A percentile compares a stretch with the other conserved stretches of the same genome.
These are phyloP conservation scores for Philereme vetulata DNA, from an alignment of 2,888 invertebrate genomes.

Conservation along the genomic window DNA sequence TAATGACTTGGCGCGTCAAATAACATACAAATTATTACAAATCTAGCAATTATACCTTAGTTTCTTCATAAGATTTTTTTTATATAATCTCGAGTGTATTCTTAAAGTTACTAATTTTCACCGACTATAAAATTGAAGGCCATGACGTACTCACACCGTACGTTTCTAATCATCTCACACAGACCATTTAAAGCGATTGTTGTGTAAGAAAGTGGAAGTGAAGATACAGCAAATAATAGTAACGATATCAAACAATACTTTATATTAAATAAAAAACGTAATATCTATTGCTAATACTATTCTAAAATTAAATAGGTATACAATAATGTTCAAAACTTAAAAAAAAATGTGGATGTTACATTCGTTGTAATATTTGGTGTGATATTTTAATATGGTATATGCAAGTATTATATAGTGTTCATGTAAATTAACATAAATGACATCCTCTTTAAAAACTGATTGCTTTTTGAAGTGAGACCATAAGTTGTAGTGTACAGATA, in stretches of 20 bases:
- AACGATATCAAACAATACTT: conserved; percentile 11
- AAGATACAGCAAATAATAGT: conserved; percentile 8
- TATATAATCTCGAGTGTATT: conserved; percentile 59
- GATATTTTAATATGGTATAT: conserved; percentile 14
- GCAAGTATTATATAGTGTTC: conserved; percentile 2
- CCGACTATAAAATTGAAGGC: conserved; percentile 62
- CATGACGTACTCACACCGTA: conserved; percentile 49
- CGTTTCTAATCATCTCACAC: conserved; percentile 39
- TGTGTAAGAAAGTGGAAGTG: conserved; percentile 13
- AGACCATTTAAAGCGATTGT: conserved; percentile 28
- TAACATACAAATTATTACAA: conserved; percentile 60
- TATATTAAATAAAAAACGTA: conserved; percentile 8
- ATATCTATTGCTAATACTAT: conserved; percentile 16
- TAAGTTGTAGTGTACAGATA: background rate
- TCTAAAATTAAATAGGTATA: conserved; percentile 17
- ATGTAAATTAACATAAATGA: too few species aligned
- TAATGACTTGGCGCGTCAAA: conserved; percentile 51
- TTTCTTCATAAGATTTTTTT: conserved; percentile 69
- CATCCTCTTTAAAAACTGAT: too few species aligned
- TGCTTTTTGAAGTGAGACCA: background rate
- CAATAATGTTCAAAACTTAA: conserved; percentile 19
- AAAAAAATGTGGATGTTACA: conserved; percentile 30
- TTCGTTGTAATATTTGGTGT: conserved; percentile 39
- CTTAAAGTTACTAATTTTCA: conserved; percentile 63
- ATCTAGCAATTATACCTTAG: conserved; percentile 56